phyloP scores from a whole-genome alignment of 2,797 vertebrate species.

The Serranus cabrilla region DNA sequence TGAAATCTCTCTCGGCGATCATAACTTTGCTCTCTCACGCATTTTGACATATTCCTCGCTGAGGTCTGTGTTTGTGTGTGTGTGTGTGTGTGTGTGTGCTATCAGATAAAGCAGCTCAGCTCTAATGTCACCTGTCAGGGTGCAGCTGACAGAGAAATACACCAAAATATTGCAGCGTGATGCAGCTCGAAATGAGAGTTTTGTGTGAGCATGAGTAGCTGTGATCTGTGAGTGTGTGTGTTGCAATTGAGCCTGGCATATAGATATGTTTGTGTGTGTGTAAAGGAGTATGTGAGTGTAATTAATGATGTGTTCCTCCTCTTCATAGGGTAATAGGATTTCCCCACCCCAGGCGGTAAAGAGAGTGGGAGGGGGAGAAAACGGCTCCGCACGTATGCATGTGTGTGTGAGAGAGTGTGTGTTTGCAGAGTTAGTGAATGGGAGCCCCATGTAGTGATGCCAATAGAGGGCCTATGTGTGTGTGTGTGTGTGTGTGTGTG shows the following conservation, averaged over 20 bases:
- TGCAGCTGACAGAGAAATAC: constrained; percentile 54
- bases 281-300: constrained; percentile 85
- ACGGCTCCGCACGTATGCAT: constrained; percentile 40
- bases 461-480: constrained; percentile 50
- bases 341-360: constrained; percentile 88
- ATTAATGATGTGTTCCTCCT: constrained; percentile 92
- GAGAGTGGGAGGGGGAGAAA: constrained; percentile 62
- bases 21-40: constrained; percentile 58
- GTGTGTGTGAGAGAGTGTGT: constrained; percentile 51
- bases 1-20: constrained; percentile 75
- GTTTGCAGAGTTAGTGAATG: constrained; percentile 70
- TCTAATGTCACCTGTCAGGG: constrained; percentile 62
- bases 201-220: constrained; percentile 17
- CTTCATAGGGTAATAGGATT: constrained; percentile 93
- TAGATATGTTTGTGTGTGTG: constrained; percentile 74
- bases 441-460: constrained; percentile 73
- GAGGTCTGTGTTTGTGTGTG: constrained; percentile 4
- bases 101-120: constrained; percentile 61
- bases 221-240: constrained; percentile 33
- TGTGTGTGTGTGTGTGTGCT: constrained; percentile 21
- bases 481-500: constrained; percentile 37
- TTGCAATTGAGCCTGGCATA: constrained; percentile 66
- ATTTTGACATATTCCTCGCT: constrained; percentile 54
- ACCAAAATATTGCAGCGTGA: constrained; percentile 44
- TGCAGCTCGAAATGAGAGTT: constrained; percentile 47